phyloP scores from a whole-genome alignment of 1,140 invertebrate genomes.

The Eumaeus atala region DNA sequence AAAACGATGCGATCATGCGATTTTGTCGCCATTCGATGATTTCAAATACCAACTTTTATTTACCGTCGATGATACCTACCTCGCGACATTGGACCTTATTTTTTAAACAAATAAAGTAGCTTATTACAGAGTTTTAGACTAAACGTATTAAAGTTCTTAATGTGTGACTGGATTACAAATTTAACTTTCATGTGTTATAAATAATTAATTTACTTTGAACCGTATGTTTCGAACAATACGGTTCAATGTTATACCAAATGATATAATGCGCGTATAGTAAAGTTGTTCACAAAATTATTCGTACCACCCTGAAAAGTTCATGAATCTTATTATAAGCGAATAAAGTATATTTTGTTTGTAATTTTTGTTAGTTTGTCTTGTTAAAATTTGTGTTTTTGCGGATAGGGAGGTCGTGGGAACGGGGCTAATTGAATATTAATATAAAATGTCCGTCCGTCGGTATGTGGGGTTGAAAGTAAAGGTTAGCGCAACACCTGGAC shows the following conservation, averaged over 20 bases:
- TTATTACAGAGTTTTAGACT: not conserved
- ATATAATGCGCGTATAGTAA: not conserved
- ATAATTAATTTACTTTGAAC: not conserved
- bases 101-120: constrained; percentile 9
- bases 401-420: constrained; percentile 55
- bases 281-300: not conserved
- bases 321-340: not conserved
- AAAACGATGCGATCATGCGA: constrained; percentile 40
- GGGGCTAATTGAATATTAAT: constrained; percentile 62
- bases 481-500: constrained; percentile 50
- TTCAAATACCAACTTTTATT: constrained; percentile 18
- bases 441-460: constrained; percentile 38
- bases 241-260: not conserved
- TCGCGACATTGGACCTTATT: constrained; percentile 27
- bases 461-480: constrained; percentile 43
- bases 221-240: not conserved
- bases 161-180: not conserved
- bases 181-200: not conserved
- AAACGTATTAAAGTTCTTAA: not conserved
- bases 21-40: constrained; percentile 42
- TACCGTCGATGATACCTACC: constrained; percentile 1
- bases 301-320: not conserved
- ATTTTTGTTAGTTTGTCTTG: not conserved
- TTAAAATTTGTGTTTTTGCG: constrained; percentile 7
- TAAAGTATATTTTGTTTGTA: constrained; percentile 1